Conservation (phyloP, 1,140 invertebrate species). For the Zaprionus kolodkinae region DNA sequence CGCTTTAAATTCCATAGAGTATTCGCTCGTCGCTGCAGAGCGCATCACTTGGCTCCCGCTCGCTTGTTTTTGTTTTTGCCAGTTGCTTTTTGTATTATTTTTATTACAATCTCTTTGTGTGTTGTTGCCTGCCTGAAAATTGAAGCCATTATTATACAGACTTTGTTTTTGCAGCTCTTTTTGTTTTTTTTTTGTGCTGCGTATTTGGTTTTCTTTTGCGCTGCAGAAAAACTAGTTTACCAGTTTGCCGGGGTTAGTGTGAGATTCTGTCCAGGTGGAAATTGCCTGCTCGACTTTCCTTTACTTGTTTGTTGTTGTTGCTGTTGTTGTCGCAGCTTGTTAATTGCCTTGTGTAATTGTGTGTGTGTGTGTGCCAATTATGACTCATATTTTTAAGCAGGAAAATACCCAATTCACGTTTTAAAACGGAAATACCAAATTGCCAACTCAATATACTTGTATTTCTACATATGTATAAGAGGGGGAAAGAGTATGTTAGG, state of each 20-base stretch:
- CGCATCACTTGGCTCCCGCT: neutral
- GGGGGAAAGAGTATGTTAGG: neutral
- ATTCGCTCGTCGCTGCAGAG: neutral
- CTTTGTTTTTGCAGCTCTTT: conserved; percentile 45
- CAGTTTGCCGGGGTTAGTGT: conserved; percentile 37
- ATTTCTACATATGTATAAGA: conserved; percentile 2
- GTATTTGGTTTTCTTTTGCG: conserved; percentile 18
- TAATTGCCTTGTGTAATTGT: conserved; percentile 26
- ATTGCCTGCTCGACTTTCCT: conserved; percentile 64
- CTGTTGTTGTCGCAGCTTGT: conserved; percentile 2
- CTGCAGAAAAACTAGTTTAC: conserved; percentile 73
- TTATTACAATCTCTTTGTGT: conserved; percentile 75
- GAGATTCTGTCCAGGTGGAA: conserved; percentile 71
- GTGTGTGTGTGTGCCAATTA: conserved; percentile 24
- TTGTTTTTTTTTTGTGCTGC: conserved; percentile 41
- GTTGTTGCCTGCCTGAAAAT: conserved; percentile 51
- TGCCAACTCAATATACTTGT: conserved; percentile 47
- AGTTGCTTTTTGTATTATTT: conserved; percentile 33
- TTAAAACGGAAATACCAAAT: conserved; percentile 60
- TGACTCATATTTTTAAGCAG: conserved; percentile 19
- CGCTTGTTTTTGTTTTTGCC: conserved; percentile 9
- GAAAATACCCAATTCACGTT: conserved; percentile 37
- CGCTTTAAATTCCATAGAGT: conserved; percentile 11
- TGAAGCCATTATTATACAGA: conserved; percentile 76
- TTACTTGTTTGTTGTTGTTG: conserved; percentile 29